Percentiles rank a stretch among this genome's conserved stretches.
Evolutionary conservation across 2,888 invertebrate genomes (phyloP).

Genomic region (Pyrrhosoma nymphula): DNA sequence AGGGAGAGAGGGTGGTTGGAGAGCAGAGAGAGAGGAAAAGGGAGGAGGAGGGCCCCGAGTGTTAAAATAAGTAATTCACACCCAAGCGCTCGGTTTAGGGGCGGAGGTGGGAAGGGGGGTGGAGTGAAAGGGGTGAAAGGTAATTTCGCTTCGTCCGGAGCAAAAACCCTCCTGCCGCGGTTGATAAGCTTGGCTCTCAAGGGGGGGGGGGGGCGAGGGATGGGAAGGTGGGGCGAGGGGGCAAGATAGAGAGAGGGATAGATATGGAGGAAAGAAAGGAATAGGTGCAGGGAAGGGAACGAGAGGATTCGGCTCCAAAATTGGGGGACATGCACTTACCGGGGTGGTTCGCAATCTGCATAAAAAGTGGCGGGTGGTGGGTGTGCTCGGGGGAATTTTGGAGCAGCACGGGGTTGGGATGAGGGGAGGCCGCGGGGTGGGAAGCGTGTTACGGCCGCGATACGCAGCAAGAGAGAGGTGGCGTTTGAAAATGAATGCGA

Average conservation of each 20-base stretch:
- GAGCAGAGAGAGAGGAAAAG: not conserved
- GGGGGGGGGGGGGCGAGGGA: not conserved
- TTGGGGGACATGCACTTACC: slow-evolving; percentile 58
- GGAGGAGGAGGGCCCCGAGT: not conserved
- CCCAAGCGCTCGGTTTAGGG: not conserved
- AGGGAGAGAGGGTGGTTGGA: not conserved
- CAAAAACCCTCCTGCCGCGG: slow-evolving; percentile 50
- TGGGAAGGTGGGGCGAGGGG: not conserved
- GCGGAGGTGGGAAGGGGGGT: not conserved
- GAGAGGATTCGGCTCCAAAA: slow-evolving; percentile 38
- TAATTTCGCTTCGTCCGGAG: slow-evolving; percentile 28
- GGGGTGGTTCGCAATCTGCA: slow-evolving; percentile 40
- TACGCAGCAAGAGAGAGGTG: not conserved
- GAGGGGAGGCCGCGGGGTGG: not conserved
- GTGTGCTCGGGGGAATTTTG: not conserved
- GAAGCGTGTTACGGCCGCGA: not conserved
- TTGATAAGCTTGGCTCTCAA: slow-evolving; percentile 43
- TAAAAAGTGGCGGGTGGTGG: slow-evolving; percentile 40
- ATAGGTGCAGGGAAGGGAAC: not conserved
- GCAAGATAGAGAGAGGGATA: not conserved
- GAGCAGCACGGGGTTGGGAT: not conserved
- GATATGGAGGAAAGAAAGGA: not conserved
- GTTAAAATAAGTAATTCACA: slow-evolving; percentile 65
- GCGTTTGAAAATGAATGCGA: slow-evolving; percentile 40
- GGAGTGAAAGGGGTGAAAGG: slow-evolving; percentile 50